phyloP scores from a whole-genome alignment of 1,140 invertebrate genomes.

The Chelonus insularis region DNA sequence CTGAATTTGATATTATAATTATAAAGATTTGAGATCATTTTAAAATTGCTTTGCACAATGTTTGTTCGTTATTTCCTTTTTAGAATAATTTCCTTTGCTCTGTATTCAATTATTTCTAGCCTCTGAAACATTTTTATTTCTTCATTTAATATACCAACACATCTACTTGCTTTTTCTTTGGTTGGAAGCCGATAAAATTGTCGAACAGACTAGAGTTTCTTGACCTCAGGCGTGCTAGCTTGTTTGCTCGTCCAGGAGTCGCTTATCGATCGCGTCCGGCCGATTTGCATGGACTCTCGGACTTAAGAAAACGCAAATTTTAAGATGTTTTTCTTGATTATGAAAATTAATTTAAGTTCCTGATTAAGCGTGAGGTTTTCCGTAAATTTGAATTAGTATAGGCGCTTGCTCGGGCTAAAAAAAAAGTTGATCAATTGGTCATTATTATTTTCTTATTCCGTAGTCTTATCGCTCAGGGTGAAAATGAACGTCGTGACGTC shows the following conservation, averaged over 20 bases:
- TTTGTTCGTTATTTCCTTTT: no score
- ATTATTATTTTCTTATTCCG: not conserved
- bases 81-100: no score
- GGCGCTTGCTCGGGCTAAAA: no score
- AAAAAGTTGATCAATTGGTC: not conserved
- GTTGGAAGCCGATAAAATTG: slow-evolving; percentile 1
- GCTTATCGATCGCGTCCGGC: slow-evolving; percentile 23
- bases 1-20: no score
- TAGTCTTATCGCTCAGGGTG: slow-evolving; percentile 20
- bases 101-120: no score
- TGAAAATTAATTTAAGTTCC: not conserved
- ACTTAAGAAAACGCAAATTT: not conserved
- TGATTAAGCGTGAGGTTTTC: no score
- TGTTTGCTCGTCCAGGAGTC: slow-evolving; percentile 2
- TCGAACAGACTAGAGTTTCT: slow-evolving; percentile 47
- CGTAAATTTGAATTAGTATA: no score
- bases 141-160: not conserved
- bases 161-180: not conserved
- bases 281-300: slow-evolving; percentile 19
- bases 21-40: no score
- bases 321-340: not conserved
- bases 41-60: no score
- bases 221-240: slow-evolving; percentile 43
- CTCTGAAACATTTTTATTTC: not conserved
- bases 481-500: slow-evolving; percentile 34